phyloP scores from a whole-genome alignment of 2,888 invertebrate genomes.

The Ligdia adustata region DNA sequence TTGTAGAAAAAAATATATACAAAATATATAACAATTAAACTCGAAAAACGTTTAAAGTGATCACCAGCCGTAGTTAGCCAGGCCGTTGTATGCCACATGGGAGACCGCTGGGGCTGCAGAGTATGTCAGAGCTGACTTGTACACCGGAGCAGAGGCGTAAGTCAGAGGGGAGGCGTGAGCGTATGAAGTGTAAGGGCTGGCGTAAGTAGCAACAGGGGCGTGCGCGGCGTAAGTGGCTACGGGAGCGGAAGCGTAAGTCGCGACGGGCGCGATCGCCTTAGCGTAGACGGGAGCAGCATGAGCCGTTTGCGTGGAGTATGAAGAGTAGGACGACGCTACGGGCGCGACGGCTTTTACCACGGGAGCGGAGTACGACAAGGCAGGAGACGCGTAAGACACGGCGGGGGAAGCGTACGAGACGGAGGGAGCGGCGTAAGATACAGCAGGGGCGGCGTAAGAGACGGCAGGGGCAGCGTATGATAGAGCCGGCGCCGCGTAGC shows the following conservation, averaged over 20 bases:
- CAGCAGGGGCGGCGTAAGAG: constrained; percentile 60
- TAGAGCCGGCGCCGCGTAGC: constrained; percentile 51
- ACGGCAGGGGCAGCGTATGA: constrained; percentile 52
- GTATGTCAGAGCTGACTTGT: constrained; percentile 75
- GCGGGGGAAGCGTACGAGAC: constrained; percentile 72
- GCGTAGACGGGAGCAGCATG: constrained; percentile 46
- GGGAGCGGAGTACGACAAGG: constrained; percentile 41
- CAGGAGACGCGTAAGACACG: constrained; percentile 45
- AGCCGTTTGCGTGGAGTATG: constrained; percentile 43
- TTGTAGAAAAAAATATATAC: constrained; percentile 74
- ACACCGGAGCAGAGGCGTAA: constrained; percentile 56
- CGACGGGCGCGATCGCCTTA: constrained; percentile 54
- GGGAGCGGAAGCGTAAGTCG: constrained; percentile 49
- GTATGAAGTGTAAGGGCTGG: constrained; percentile 47
- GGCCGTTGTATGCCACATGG: constrained; percentile 86
- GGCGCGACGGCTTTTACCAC: constrained; percentile 42
- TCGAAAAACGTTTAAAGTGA: constrained; percentile 55
- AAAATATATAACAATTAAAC: constrained; percentile 59
- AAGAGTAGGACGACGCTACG: constrained; percentile 39
- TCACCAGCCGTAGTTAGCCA: constrained; percentile 86
- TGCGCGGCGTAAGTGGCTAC: constrained; percentile 41
- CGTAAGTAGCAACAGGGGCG: constrained; percentile 56
- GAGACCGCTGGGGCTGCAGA: constrained; percentile 85
- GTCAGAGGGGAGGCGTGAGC: constrained; percentile 49
- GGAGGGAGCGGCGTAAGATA: constrained; percentile 47